Base-by-base conservation (phyloP, 1,140 invertebrate genomes). In the Cydia splendana region DNA sequence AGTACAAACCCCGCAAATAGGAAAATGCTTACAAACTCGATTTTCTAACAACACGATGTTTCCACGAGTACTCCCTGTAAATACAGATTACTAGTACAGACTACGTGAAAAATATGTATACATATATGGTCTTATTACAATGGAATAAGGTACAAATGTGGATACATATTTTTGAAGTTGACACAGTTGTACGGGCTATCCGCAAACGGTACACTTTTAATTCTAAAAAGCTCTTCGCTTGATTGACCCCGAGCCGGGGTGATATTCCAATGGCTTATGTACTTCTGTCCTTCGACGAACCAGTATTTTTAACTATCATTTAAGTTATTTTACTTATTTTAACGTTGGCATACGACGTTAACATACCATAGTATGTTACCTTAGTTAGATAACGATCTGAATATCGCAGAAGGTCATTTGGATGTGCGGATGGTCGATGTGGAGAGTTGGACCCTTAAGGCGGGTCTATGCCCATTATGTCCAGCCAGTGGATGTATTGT, bases 211-310 rank as follows among this genome's bases (percentile, higher is more conserved):
- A 85, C 84, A 84, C 80, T 86, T 88, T 87, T 86, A 87, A 87
- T 87, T 90, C 85, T 84, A 86, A 87, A 86, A 86, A 85, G 86
- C 88, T 88, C 84, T 90, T 74, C 84, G 79, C 77, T 77, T 86
- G 87, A 90, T 89, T 90, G 84, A 84, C 76, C 76, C 28, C 67
- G 77, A 78, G 74, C 82, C 42, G 5, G 9, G 57, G 20, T 12
- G 20, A 20, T 62, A 62, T 62, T 62, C 57, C 57, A 3, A 24
- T 20, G 9, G 57, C 57, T 62, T 9, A 24, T 62, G 24, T 62
- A 62, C 57, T 24, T 42, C 69, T 1, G 7, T 20, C n/a, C 9
- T 24, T 24, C 20, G 4, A n/a, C 15, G 6, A 7, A 53, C 51
- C n/a, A 51, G 12, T 15, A 13, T 51, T 51, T 24, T 15, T 51